Evolutionary conservation across 2,113 vertebrate species (phyloP).

Genomic region (Tetraodon nigroviridis): DNA sequence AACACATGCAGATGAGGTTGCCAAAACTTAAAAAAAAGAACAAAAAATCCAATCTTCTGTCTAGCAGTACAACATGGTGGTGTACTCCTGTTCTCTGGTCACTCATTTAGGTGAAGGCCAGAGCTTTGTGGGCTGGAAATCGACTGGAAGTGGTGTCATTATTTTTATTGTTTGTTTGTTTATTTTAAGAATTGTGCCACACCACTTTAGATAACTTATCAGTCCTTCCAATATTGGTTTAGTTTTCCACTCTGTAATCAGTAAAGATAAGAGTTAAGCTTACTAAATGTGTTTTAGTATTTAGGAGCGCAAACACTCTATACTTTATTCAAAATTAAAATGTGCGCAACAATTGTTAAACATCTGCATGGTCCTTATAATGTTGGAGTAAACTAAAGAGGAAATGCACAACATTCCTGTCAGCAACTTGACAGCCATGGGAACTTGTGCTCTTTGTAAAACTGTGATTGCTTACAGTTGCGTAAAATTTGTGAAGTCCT

Average conservation of each 20-base stretch:
- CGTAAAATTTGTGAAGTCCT: too few species aligned
- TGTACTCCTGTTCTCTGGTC: conserved; percentile 55
- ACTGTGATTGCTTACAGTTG: too few species aligned
- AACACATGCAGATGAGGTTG: not conserved
- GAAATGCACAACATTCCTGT: too few species aligned
- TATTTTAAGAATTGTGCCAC: conserved; percentile 33
- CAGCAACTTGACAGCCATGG: too few species aligned
- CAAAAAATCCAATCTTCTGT: not conserved
- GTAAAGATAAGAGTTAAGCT: not conserved
- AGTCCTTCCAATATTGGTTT: conserved; percentile 13
- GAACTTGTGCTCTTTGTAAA: too few species aligned
- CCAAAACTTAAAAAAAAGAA: not conserved
- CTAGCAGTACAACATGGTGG: not conserved
- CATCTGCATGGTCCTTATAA: too few species aligned
- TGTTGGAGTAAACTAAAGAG: too few species aligned
- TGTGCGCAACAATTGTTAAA: too few species aligned
- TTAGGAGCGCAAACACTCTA: too few species aligned
- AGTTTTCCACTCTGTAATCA: conserved; percentile 13
- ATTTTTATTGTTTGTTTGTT: conserved; percentile 11
- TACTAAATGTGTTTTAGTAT: too few species aligned
- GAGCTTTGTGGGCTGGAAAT: conserved; percentile 8
- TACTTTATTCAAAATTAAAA: too few species aligned
- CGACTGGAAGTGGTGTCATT: conserved; percentile 30
- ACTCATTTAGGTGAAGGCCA: conserved; percentile 28
- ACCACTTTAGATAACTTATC: conserved; percentile 7